These are phyloP conservation scores for Erinaceus europaeus DNA, from an alignment of 2,113 vertebrate genomes.

Conservation along the genomic window DNA sequence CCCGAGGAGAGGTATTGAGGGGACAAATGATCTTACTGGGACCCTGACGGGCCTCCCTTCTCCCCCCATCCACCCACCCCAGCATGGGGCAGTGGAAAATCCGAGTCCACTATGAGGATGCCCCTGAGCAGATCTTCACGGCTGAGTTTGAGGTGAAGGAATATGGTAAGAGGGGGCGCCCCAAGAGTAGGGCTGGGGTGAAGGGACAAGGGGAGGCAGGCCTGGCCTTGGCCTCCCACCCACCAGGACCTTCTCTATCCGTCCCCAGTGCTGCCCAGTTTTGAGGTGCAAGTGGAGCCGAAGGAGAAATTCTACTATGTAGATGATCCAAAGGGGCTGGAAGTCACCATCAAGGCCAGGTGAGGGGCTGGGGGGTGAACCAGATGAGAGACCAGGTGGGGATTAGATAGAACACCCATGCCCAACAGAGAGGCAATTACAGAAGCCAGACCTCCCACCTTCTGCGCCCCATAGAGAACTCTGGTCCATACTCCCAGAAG, in stretches of 20 bases:
- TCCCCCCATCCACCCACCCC: background rate
- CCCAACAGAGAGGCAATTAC: no score
- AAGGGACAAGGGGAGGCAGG: no score
- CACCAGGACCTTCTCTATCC: background rate
- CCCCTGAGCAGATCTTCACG: slow-evolving; percentile 66
- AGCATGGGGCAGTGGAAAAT: slow-evolving; percentile 83
- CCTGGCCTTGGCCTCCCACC: no score
- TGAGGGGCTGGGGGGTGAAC: slow-evolving; percentile 32
- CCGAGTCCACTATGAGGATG: slow-evolving; percentile 71
- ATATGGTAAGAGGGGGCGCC: slow-evolving; percentile 78
- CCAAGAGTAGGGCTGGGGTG: no score
- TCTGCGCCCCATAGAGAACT: no score
- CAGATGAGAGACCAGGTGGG: background rate
- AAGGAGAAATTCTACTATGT: slow-evolving; percentile 84
- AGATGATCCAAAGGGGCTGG: slow-evolving; percentile 72
- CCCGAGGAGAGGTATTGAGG: background rate
- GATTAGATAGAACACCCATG: background rate
- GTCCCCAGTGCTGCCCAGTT: slow-evolving; percentile 82
- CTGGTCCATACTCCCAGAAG: no score
- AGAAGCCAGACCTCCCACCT: no score
- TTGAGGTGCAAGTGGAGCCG: slow-evolving; percentile 84
- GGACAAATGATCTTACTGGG: background rate
- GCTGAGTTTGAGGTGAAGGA: slow-evolving; percentile 85
- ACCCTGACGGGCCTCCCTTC: background rate
- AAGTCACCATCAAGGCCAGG: slow-evolving; percentile 81